phyloP scores from a whole-genome alignment of 2,888 invertebrate species.

The Eilema griseolum region DNA sequence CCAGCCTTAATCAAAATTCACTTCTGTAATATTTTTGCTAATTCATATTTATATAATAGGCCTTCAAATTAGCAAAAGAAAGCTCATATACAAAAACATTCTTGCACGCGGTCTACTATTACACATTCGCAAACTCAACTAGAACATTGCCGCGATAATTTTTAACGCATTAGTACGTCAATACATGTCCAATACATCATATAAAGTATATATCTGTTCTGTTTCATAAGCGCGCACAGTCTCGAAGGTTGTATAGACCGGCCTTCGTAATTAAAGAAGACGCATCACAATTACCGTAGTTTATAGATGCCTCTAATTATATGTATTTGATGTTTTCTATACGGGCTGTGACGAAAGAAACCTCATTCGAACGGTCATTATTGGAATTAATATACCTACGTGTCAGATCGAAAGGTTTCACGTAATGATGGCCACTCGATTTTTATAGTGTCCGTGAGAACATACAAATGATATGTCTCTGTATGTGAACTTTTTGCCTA shows the following conservation, averaged over 20 bases:
- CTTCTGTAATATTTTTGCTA: background rate
- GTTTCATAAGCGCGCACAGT: constrained; percentile 59
- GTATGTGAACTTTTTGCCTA: constrained; percentile 68
- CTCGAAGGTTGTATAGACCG: constrained; percentile 63
- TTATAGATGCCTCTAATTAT: constrained; percentile 85
- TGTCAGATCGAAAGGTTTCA: constrained; percentile 83
- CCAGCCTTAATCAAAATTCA: background rate
- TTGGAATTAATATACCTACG: constrained; percentile 86
- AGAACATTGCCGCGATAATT: constrained; percentile 32
- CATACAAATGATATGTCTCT: constrained; percentile 81
- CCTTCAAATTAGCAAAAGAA: background rate
- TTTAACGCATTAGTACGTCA: constrained; percentile 45
- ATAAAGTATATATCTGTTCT: constrained; percentile 34
- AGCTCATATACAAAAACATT: background rate
- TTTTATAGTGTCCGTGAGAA: constrained; percentile 84
- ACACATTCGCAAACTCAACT: constrained; percentile 40
- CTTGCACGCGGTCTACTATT: background rate
- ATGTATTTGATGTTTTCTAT: constrained; percentile 85
- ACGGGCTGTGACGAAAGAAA: constrained; percentile 83
- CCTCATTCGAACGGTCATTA: constrained; percentile 82
- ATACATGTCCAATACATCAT: constrained; percentile 44
- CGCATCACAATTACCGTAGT: constrained; percentile 83
- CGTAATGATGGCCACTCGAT: constrained; percentile 78
- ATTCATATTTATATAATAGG: background rate
- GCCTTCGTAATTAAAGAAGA: constrained; percentile 84